Evolutionary conservation across 1,140 invertebrate species (phyloP).

Genomic region (Sipha flava): DNA sequence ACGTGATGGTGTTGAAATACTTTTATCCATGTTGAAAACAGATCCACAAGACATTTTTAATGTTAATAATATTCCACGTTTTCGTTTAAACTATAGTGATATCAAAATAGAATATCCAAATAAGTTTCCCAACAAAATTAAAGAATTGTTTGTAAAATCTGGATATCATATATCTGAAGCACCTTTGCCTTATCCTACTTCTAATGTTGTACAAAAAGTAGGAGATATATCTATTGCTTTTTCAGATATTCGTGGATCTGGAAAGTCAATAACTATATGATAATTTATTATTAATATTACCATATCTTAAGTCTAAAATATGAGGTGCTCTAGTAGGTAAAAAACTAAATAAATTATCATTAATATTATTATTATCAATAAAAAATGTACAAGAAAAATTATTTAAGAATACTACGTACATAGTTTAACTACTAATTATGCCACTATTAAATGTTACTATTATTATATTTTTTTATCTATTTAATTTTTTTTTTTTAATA

Average conservation of each 20-base stretch:
- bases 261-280: slow-evolving; percentile 19
- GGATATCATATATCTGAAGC: slow-evolving; percentile 24
- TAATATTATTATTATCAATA: too few species aligned
- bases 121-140: not conserved
- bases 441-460: too few species aligned
- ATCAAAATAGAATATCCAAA: slow-evolving; percentile 6
- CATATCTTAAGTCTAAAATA: too few species aligned
- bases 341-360: too few species aligned
- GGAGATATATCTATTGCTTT: slow-evolving; percentile 46
- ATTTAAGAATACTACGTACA: too few species aligned
- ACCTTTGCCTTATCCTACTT: slow-evolving; percentile 48
- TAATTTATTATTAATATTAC: not conserved
- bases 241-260: slow-evolving; percentile 34
- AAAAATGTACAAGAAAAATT: too few species aligned
- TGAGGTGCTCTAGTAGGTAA: too few species aligned
- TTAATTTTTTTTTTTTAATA: too few species aligned
- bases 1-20: slow-evolving; percentile 42
- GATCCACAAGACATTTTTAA: not conserved
- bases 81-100: slow-evolving; percentile 4
- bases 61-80: slow-evolving; percentile 16
- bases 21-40: slow-evolving; percentile 37
- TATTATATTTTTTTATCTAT: too few species aligned
- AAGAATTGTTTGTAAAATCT: not conserved
- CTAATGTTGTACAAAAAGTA: slow-evolving; percentile 53
- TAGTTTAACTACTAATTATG: too few species aligned